Percentiles rank a stretch among this genome's conserved stretches.
These are phyloP conservation scores for Dryobotodes eremita DNA, from an alignment of 2,888 invertebrate species.

Conservation along the genomic window DNA sequence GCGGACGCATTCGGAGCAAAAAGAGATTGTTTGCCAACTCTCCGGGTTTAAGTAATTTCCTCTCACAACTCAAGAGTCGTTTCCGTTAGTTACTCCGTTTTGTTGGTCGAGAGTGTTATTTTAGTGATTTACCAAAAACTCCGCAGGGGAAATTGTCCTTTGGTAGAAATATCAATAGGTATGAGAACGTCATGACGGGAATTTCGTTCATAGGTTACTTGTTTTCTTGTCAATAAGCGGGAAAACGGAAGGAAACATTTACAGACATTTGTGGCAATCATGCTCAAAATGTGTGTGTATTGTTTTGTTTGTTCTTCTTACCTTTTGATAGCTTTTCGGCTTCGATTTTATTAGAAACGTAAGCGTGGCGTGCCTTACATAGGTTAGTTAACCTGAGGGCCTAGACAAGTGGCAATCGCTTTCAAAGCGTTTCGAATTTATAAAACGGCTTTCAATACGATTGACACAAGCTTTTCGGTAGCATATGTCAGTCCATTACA, in stretches of 20 bases:
- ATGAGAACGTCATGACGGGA: slow-evolving; percentile 24
- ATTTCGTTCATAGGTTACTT: slow-evolving; percentile 44
- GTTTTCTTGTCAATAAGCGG: slow-evolving; percentile 58
- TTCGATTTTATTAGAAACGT: slow-evolving; percentile 6
- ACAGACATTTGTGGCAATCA: slow-evolving; percentile 56
- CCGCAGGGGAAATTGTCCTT: slow-evolving; percentile 63
- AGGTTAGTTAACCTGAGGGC: no score
- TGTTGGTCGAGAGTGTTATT: slow-evolving; percentile 68
- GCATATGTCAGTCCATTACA: no score
- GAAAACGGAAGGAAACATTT: slow-evolving; percentile 54
- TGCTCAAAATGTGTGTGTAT: slow-evolving; percentile 28
- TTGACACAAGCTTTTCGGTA: no score
- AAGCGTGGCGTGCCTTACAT: no score
- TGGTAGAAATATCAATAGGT: slow-evolving; percentile 65
- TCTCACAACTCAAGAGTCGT: slow-evolving; percentile 75
- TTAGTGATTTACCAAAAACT: slow-evolving; percentile 68
- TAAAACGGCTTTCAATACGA: no score
- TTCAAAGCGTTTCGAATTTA: no score
- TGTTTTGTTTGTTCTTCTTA: slow-evolving; percentile 25
- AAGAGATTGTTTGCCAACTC: slow-evolving; percentile 76
- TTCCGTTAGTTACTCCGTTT: slow-evolving; percentile 72
- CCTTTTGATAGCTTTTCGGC: background rate
- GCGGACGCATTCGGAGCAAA: slow-evolving; percentile 68
- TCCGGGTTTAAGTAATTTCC: slow-evolving; percentile 81
- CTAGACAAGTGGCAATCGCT: no score